Base-by-base conservation (phyloP, 2,113 vertebrate genomes). In the Neofelis nebulosa region DNA sequence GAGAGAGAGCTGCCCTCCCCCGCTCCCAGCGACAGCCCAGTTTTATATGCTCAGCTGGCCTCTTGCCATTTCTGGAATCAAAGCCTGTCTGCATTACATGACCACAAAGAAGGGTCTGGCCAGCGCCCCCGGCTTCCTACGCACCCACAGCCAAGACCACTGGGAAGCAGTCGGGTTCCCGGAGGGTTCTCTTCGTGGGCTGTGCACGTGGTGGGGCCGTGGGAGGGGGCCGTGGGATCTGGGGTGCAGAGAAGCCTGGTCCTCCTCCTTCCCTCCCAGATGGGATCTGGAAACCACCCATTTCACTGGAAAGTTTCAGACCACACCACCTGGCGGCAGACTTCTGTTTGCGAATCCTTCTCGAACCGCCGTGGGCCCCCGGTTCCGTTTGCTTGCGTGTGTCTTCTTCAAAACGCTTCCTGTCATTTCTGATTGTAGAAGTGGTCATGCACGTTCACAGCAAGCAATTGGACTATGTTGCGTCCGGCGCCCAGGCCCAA, bases 51-150 rank as follows among this genome's bases (percentile, higher is more conserved):
- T 76, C 86, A 95, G 87, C 91, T 97, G 98, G 98, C 97, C 96
- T 98, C 91, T 91, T 98, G 98, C 97, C 76, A 2, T 84, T 94
- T 98, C 95, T 98, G 96, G 89, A 97, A 94, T 97, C 98, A 98
- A 98, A 97, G 96, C 87, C 96, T 27, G 31, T 97, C 97, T 92
- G 96, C 94, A 52, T 98, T 96, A 98, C 95, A 91, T 31, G 91
- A 97, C 98, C 98, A 71, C 96, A 96, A 19, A 96, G 98, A 94
- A 45, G 69, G 45, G 85, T 63, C 76, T 69, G 19, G 66, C 52
- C 87, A 38, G 80, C 45, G 18, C 71, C 50, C 27, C 2, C 3
- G 0, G 38, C 93, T 93, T 91, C 86, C 93, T 69, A 0, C 7
- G 41, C 29, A 3, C 21, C 2, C 19, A 0, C 6, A 33, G 45